Conservation (phyloP, 2,888 invertebrate species). For the Resseliella maxima region DNA sequence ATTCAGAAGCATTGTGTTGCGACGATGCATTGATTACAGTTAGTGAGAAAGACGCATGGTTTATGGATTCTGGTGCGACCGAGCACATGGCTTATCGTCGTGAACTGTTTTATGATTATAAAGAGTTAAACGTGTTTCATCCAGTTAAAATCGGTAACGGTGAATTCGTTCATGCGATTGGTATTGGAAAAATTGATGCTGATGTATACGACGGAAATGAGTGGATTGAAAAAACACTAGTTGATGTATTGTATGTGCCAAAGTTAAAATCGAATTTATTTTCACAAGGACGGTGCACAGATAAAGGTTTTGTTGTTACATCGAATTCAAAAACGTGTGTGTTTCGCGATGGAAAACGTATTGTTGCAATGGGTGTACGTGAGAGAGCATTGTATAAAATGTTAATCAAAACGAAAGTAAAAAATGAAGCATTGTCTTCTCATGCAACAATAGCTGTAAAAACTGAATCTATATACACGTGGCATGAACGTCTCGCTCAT, state of each 20-base stretch:
- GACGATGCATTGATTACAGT: background rate
- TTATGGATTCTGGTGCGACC: constrained; percentile 58
- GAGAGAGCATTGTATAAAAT: constrained; percentile 56
- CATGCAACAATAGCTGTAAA: background rate
- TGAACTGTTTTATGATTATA: constrained; percentile 56
- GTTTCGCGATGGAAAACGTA: constrained; percentile 54
- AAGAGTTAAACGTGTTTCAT: background rate
- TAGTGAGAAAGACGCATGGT: constrained; percentile 57
- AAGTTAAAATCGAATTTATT: constrained; percentile 57
- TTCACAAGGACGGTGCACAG: constrained; percentile 53
- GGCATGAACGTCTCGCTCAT: constrained; percentile 59
- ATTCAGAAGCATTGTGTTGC: background rate
- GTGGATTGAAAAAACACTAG: constrained; percentile 57
- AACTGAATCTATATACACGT: constrained; percentile 9
- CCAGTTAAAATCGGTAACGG: constrained; percentile 59
- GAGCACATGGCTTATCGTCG: constrained; percentile 57
- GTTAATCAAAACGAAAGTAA: background rate
- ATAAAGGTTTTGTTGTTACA: constrained; percentile 56
- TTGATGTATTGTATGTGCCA: constrained; percentile 58
- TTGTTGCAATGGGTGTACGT: constrained; percentile 35
- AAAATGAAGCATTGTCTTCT: background rate
- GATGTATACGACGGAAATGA: constrained; percentile 57
- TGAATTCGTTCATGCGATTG: constrained; percentile 56
- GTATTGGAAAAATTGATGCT: constrained; percentile 57
- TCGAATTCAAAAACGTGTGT: constrained; percentile 56